These are phyloP conservation scores for Rhizoglyphus robini DNA, from an alignment of 1,140 invertebrate species.

Conservation along the genomic window DNA sequence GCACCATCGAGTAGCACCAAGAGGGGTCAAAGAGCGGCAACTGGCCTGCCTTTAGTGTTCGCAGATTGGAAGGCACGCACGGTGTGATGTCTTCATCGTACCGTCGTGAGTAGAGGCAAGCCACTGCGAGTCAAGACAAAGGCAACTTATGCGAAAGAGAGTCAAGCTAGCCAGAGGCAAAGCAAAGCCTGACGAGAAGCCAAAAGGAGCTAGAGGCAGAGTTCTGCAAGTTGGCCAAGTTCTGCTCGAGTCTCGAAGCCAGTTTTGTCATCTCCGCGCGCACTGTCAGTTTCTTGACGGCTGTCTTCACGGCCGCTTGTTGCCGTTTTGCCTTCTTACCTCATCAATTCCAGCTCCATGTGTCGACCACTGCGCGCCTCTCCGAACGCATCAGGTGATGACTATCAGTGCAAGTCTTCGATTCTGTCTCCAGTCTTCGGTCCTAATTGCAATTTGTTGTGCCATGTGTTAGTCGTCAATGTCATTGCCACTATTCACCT, in stretches of 20 bases:
- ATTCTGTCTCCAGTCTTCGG: too few species aligned
- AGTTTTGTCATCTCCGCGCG: conserved; percentile 5
- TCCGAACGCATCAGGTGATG: too few species aligned
- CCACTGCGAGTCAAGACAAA: background rate
- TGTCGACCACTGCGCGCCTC: too few species aligned
- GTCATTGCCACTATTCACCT: too few species aligned
- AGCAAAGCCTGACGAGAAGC: background rate
- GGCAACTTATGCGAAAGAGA: background rate
- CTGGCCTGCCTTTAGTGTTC: background rate
- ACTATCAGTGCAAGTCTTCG: too few species aligned
- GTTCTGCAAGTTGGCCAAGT: background rate
- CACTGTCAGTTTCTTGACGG: background rate
- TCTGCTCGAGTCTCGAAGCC: conserved; percentile 7
- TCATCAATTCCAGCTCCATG: too few species aligned
- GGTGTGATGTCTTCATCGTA: background rate
- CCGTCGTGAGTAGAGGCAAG: too few species aligned
- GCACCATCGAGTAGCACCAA: too few species aligned
- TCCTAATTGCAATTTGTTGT: too few species aligned
- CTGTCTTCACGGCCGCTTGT: background rate
- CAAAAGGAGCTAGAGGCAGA: background rate
- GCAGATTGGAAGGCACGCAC: background rate
- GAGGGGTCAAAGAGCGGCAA: background rate
- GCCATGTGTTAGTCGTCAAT: too few species aligned
- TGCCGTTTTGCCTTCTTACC: too few species aligned
- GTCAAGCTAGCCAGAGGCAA: too few species aligned